A percentile compares a stretch with the other conserved stretches of the same genome.
phyloP scores from a whole-genome alignment of 2,113 vertebrate genomes.

The Mionectes macconnelli region DNA sequence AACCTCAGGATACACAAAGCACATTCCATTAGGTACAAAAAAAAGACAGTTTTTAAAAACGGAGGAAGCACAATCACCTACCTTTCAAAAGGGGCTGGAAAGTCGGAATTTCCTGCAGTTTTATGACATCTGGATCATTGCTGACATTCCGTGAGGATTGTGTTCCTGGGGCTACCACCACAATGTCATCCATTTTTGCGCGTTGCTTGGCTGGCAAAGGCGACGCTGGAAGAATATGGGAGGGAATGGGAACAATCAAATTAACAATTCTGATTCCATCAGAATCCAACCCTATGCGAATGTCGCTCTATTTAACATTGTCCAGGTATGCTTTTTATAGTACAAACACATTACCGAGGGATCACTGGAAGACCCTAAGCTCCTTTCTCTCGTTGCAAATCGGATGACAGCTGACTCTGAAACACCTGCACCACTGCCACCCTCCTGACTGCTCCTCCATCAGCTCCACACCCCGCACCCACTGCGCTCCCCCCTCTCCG shows the following conservation, averaged over 20 bases:
- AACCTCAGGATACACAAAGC: neutral
- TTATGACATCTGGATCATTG: constrained; percentile 96
- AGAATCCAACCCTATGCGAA: neutral
- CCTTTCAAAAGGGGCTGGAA: constrained; percentile 97
- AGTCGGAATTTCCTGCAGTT: constrained; percentile 96
- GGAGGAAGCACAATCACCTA: constrained; percentile 6
- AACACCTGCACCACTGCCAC: neutral
- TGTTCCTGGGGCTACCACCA: constrained; percentile 91
- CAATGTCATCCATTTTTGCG: constrained; percentile 98
- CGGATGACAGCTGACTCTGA: rapidly evolving
- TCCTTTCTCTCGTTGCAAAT: neutral
- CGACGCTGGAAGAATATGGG: constrained; percentile 68
- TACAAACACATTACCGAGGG: rapidly evolving
- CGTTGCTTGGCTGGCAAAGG: constrained; percentile 91
- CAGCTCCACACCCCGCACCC: neutral
- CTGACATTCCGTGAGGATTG: constrained; percentile 91
- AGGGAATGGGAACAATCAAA: neutral
- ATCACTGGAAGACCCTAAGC: rapidly evolving
- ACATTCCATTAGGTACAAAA: neutral
- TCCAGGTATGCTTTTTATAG: rapidly evolving
- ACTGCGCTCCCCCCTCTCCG: neutral
- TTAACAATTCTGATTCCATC: neutral
- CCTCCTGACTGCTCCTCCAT: neutral
- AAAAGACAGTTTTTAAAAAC: neutral
- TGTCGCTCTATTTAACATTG: rapidly evolving